A percentile compares a stretch with the other conserved stretches of the same genome.
Conservation (phyloP, 2,888 invertebrate genomes). For the Sialis fuliginosa region DNA sequence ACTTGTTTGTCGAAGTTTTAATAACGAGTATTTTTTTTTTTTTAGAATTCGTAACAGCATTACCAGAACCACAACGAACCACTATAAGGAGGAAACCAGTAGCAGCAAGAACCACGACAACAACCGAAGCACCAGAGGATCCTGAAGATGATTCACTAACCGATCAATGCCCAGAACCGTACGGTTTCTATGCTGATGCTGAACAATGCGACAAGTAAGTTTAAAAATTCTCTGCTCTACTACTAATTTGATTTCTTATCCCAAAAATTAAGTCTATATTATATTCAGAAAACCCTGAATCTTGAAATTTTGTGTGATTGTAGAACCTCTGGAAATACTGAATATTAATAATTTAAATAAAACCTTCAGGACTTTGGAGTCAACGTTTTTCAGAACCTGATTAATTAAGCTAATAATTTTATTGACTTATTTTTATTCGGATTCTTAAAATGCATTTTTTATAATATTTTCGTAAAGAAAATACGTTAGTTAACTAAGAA, state of each 20-base stretch:
- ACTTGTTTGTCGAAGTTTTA: no score
- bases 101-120: no score
- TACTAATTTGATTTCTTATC: background rate
- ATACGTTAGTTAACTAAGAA: no score
- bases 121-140: slow-evolving; percentile 11
- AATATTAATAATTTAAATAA: no score
- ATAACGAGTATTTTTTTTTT: no score
- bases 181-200: slow-evolving; percentile 71
- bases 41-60: background rate
- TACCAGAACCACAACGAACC: slow-evolving; percentile 1
- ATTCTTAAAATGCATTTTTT: no score
- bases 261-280: background rate
- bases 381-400: no score
- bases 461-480: no score
- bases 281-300: background rate
- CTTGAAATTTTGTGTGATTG: background rate
- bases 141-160: slow-evolving; percentile 34
- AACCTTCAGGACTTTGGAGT: no score
- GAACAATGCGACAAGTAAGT: slow-evolving; percentile 62
- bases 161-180: slow-evolving; percentile 59
- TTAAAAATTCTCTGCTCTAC: background rate
- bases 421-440: no score
- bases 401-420: no score
- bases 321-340: no score
- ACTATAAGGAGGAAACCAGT: background rate